phyloP scores from a whole-genome alignment of 1,140 invertebrate genomes.

The Macrocentrus cingulum region DNA sequence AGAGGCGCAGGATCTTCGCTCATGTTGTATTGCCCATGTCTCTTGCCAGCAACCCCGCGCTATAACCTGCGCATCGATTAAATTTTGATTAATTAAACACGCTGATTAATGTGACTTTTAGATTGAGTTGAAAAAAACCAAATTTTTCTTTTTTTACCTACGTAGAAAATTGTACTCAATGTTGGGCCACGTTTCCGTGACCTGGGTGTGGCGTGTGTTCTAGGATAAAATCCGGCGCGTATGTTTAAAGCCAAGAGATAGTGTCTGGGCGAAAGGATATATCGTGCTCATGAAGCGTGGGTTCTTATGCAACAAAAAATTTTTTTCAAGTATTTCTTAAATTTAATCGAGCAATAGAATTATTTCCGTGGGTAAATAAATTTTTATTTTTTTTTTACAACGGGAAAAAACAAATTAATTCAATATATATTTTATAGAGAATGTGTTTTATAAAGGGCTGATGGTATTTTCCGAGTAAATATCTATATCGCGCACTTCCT shows the following conservation, averaged over 20 bases:
- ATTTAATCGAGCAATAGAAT: too few species aligned
- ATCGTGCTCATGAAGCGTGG: background rate
- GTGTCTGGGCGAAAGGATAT: slow-evolving; percentile 27
- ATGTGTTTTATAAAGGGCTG: too few species aligned
- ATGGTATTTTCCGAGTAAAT: slow-evolving; percentile 5
- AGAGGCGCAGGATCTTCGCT: slow-evolving; percentile 13
- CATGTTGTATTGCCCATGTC: slow-evolving; percentile 30
- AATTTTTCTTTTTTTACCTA: background rate
- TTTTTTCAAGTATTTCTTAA: background rate
- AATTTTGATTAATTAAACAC: slow-evolving; percentile 6
- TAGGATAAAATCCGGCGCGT: slow-evolving; percentile 17
- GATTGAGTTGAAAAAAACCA: background rate
- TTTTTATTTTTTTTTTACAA: too few species aligned
- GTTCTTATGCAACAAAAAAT: slow-evolving; percentile 3
- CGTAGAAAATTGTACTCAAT: slow-evolving; percentile 3
- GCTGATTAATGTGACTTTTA: background rate
- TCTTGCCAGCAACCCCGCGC: slow-evolving; percentile 9
- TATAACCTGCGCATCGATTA: background rate
- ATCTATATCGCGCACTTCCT: background rate
- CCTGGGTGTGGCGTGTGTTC: slow-evolving; percentile 30
- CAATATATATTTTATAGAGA: too few species aligned
- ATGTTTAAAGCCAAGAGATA: slow-evolving; percentile 18
- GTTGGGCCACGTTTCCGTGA: slow-evolving; percentile 24
- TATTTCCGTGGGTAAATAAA: too few species aligned
- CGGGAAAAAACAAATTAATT: too few species aligned